Percentiles rank a stretch among this genome's conserved stretches.
Conservation (phyloP, 2,888 invertebrate genomes). For the Nemotelus pantherinus region DNA sequence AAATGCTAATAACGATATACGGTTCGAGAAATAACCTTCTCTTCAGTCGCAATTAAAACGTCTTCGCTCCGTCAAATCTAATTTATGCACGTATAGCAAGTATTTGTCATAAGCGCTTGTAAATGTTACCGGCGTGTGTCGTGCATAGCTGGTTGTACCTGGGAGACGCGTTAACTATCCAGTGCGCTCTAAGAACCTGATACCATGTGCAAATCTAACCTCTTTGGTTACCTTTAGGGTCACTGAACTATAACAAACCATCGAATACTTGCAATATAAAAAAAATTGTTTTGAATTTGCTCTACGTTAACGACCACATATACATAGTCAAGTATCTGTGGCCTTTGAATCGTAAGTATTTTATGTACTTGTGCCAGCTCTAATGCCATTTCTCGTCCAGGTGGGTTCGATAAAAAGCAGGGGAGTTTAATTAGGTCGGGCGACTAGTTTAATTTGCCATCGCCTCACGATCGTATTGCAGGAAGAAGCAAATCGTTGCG, state of each 20-base stretch:
- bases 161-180: constrained; percentile 1
- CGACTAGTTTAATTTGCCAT: constrained; percentile 18
- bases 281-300: too few species aligned
- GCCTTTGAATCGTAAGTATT: too few species aligned
- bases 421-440: constrained; percentile 16
- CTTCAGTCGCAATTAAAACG: not conserved
- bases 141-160: not conserved
- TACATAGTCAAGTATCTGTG: too few species aligned
- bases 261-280: too few species aligned
- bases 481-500: constrained; percentile 23
- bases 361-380: too few species aligned
- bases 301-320: too few species aligned
- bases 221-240: not conserved
- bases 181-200: not conserved
- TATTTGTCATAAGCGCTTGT: too few species aligned
- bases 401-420: not conserved
- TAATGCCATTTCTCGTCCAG: not conserved
- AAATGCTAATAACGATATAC: constrained; percentile 10
- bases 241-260: not conserved
- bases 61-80: not conserved
- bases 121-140: not conserved
- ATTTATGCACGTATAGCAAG: not conserved
- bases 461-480: not conserved
- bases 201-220: not conserved
- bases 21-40: constrained; percentile 4